A percentile compares a stretch with the other conserved stretches of the same genome.
phyloP scores from a whole-genome alignment of 2,113 vertebrate species.

The Eira barbara region DNA sequence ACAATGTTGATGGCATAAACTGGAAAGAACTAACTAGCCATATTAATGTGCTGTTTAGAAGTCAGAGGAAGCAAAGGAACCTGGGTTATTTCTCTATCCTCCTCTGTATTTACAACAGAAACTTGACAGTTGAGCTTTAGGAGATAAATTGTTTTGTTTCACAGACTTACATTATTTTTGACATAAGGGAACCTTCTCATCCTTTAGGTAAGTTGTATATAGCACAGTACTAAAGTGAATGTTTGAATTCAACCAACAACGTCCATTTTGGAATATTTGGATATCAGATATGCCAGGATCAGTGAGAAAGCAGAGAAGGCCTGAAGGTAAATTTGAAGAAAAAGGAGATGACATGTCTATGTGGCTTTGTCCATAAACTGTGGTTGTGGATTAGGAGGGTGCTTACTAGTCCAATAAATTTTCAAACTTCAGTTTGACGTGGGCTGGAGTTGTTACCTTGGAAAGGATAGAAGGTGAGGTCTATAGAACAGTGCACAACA shows the following conservation, averaged over 20 bases:
- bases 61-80: constrained; percentile 1
- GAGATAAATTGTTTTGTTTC: constrained; percentile 36
- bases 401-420: not conserved
- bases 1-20: constrained; percentile 68
- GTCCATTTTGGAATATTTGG: not conserved
- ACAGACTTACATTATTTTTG: constrained; percentile 5
- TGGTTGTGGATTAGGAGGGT: not conserved
- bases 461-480: not conserved
- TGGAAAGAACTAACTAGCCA: constrained; percentile 60
- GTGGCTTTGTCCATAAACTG: not conserved
- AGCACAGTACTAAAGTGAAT: not conserved
- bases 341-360: not conserved
- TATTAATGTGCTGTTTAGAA: constrained; percentile 71
- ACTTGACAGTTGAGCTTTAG: not conserved
- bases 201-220: constrained; percentile 40
- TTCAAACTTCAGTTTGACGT: not conserved
- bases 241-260: not conserved
- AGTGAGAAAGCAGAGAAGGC: constrained; percentile 11
- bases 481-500: not conserved
- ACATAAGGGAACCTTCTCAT: not conserved
- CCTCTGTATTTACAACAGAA: constrained; percentile 6
- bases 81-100: constrained; percentile 41
- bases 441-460: not conserved
- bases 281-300: not conserved
- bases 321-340: not conserved